Evolutionary conservation across 2,888 invertebrate species (phyloP).

Genomic region (Hypomecis punctinalis): DNA sequence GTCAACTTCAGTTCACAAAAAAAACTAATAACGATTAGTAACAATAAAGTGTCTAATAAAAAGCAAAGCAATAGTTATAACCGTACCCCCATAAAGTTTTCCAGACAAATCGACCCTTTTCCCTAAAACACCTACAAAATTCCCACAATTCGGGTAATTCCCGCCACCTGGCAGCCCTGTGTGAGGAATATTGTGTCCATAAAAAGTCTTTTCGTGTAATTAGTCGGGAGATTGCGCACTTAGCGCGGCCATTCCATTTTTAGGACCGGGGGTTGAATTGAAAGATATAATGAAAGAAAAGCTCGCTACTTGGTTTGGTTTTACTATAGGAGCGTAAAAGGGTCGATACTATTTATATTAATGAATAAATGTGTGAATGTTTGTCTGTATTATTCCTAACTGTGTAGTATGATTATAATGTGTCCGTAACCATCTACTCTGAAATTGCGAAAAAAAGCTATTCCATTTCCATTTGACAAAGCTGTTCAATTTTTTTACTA

Average conservation of each 20-base stretch:
- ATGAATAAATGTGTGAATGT: neutral
- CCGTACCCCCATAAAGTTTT: too few relatives aligned
- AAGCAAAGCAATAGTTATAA: too few relatives aligned
- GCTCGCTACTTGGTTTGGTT: neutral
- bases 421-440: too few relatives aligned
- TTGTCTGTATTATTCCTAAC: too few relatives aligned
- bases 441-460: too few relatives aligned
- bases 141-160: neutral
- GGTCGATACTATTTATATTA: neutral
- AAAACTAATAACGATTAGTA: too few relatives aligned
- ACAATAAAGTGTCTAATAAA: too few relatives aligned
- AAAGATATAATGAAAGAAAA: conserved; percentile 8
- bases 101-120: neutral
- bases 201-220: conserved; percentile 32
- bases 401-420: too few relatives aligned
- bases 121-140: conserved; percentile 7
- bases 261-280: conserved; percentile 15
- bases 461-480: too few relatives aligned
- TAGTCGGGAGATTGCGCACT: conserved; percentile 29
- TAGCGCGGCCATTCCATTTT: conserved; percentile 31
- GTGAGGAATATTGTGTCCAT: conserved; percentile 20
- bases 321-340: neutral
- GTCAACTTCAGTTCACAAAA: too few relatives aligned
- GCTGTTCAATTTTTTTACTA: too few relatives aligned
- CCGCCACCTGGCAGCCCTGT: conserved; percentile 24